These are phyloP conservation scores for Magallana ariakensis DNA, from an alignment of 1,140 invertebrate genomes.

Conservation along the genomic window DNA sequence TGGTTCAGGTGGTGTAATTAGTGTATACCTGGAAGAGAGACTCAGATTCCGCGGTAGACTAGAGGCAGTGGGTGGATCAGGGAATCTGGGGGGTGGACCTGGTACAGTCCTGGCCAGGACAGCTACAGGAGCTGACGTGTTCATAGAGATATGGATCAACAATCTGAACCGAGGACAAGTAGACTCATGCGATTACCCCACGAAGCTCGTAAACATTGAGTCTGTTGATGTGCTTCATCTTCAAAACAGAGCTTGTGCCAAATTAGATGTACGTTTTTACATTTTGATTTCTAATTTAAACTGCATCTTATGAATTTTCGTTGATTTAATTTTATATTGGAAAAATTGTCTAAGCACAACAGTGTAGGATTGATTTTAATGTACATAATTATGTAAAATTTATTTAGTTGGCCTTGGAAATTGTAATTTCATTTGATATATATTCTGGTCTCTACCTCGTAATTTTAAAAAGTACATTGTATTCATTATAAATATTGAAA, in stretches of 20 bases:
- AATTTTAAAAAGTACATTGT: too few species aligned
- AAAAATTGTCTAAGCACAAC: too few species aligned
- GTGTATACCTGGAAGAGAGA: slow-evolving; percentile 62
- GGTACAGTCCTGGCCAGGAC: slow-evolving; percentile 68
- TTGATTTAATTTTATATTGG: too few species aligned
- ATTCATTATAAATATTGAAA: too few species aligned
- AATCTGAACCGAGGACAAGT: slow-evolving; percentile 56
- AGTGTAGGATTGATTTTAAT: too few species aligned
- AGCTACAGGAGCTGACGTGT: slow-evolving; percentile 53
- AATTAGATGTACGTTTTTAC: slow-evolving; percentile 33
- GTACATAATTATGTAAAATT: too few species aligned
- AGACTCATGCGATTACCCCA: slow-evolving; percentile 48
- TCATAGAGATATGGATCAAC: slow-evolving; percentile 58
- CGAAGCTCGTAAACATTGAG: slow-evolving; percentile 52
- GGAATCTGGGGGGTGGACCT: slow-evolving; percentile 58
- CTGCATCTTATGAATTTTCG: too few species aligned
- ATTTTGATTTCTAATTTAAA: background rate
- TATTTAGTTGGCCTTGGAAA: too few species aligned
- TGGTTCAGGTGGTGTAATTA: slow-evolving; percentile 68
- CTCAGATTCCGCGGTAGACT: slow-evolving; percentile 62
- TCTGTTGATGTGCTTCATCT: slow-evolving; percentile 58
- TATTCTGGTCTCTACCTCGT: too few species aligned
- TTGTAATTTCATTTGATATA: too few species aligned
- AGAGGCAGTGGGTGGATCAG: slow-evolving; percentile 46
- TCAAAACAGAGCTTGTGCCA: slow-evolving; percentile 60